A percentile compares a stretch with the other conserved stretches of the same genome.
phyloP scores from a whole-genome alignment of 1,140 invertebrate genomes.

The Belonocnema kinseyi region DNA sequence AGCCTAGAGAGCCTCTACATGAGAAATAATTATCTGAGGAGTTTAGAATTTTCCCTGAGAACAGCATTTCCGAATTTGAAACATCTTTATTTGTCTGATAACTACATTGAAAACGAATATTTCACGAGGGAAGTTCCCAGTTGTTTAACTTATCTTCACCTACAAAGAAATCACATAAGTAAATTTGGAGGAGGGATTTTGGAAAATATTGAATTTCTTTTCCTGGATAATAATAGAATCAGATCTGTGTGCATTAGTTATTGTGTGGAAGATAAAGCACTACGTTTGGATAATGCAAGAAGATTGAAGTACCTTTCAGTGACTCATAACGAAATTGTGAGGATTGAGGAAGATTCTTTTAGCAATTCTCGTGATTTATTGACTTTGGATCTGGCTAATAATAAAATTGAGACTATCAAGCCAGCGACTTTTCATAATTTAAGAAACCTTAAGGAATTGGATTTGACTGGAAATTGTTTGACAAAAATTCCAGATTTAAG shows the following conservation, averaged over 20 bases:
- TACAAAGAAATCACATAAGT: conserved; percentile 62
- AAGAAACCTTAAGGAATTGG: conserved; percentile 47
- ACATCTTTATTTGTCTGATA: conserved; percentile 63
- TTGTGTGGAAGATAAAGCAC: conserved; percentile 45
- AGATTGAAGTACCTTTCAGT: conserved; percentile 56
- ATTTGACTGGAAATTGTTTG: conserved; percentile 60
- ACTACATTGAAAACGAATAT: conserved; percentile 51
- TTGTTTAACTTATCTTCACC: conserved; percentile 55
- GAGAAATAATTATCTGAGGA: conserved; percentile 48
- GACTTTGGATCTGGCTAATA: conserved; percentile 60
- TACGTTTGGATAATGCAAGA: conserved; percentile 47
- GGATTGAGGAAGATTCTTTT: conserved; percentile 58
- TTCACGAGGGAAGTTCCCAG: conserved; percentile 56
- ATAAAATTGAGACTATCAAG: conserved; percentile 49
- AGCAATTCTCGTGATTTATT: conserved; percentile 44
- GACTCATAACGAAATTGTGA: conserved; percentile 55
- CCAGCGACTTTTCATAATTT: conserved; percentile 48
- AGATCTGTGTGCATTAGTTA: conserved; percentile 52
- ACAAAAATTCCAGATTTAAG: conserved; percentile 55
- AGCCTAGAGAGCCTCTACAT: conserved; percentile 59
- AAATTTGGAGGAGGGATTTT: conserved; percentile 44
- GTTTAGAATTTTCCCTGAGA: conserved; percentile 48
- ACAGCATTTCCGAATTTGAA: conserved; percentile 56
- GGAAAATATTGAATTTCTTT: conserved; percentile 46
- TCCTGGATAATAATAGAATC: conserved; percentile 60